Evolutionary conservation across 2,113 vertebrate genomes (phyloP).

Genomic region (Pomatostomus ruficeps): DNA sequence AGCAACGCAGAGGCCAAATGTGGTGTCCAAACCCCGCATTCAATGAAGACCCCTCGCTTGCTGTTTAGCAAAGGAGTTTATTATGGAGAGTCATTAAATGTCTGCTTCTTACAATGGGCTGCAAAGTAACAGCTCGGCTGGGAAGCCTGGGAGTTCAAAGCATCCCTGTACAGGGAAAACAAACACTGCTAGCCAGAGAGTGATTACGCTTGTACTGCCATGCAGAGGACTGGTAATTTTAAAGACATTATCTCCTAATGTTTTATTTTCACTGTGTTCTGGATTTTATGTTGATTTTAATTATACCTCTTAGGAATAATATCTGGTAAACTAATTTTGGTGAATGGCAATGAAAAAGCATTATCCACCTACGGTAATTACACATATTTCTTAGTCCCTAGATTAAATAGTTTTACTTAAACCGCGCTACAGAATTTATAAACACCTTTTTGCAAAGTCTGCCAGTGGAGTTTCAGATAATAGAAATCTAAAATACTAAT

Average conservation of each 20-base stretch:
- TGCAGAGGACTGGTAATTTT: conserved; percentile 24
- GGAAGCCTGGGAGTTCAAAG: background rate
- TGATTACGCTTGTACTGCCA: background rate
- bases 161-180: background rate
- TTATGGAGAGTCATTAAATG: background rate
- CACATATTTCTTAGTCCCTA: conserved; percentile 39
- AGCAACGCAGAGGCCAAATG: fast-evolving
- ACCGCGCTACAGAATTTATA: background rate
- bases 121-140: background rate
- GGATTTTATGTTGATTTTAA: conserved; percentile 63
- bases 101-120: background rate
- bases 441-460: conserved; percentile 1
- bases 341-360: conserved; percentile 18
- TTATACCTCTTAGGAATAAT: conserved; percentile 65
- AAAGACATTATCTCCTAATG: conserved; percentile 48
- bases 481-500: conserved; percentile 17
- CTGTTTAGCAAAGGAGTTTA: background rate
- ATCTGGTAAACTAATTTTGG: conserved; percentile 38
- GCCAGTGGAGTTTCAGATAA: conserved; percentile 22
- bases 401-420: conserved; percentile 50
- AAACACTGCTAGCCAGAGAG: background rate
- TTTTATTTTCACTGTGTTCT: conserved; percentile 44
- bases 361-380: conserved; percentile 50
- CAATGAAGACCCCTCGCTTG: background rate
- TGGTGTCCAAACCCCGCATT: background rate